Base-by-base conservation (phyloP, 2,797 vertebrate species). In the Prionace glauca region DNA sequence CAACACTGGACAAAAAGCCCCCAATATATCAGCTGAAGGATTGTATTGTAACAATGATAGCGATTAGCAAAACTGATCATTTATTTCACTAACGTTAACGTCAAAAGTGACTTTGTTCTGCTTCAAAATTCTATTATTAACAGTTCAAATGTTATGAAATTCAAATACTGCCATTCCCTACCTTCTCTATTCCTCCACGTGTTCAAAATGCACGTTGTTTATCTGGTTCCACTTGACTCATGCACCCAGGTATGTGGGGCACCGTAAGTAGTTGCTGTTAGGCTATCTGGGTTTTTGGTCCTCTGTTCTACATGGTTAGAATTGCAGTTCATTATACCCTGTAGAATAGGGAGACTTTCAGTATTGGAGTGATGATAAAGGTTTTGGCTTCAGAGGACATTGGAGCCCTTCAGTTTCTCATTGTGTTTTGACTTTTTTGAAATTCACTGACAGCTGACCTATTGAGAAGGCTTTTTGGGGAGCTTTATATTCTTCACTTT, bases 141-240 rank as follows among this genome's bases (percentile, higher is more conserved):
- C 8, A 29, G 56, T 29, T 7, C 11, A 90, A 32, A 32, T 90
- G 87, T 16, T 56, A 88, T 12, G 11, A 12, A 90, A 62, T 90
- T 24, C 24, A 36, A 81, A n/a, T 36, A 9, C 16, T 18, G 0
- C 1, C 10, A 10, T n/a, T 11, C 11, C 74, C 12, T n/a, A 0
- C 0, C 16, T 3, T 3, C 2, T 18, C 77, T 1, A 14, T 3
- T 3, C n/a, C 12, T 12, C 12, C 32, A 1, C 72, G 5, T 7
- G 29, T 20, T 10, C 5, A 67, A 36, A 92, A 11, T 24, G n/a
- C 32, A 92, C 3, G 14, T 67, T 36, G 14, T 92, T 92, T n/a
- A 14, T 16, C 29, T n/a, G 56, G n/a, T 92, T 32, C 32, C 88
- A 91, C 41, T 92, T 67, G 3, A 12, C n/a, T 65, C n/a, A 60